A percentile compares a stretch with the other conserved stretches of the same genome.
Conservation (phyloP, 2,797 vertebrate genomes). For the Mycteria americana region DNA sequence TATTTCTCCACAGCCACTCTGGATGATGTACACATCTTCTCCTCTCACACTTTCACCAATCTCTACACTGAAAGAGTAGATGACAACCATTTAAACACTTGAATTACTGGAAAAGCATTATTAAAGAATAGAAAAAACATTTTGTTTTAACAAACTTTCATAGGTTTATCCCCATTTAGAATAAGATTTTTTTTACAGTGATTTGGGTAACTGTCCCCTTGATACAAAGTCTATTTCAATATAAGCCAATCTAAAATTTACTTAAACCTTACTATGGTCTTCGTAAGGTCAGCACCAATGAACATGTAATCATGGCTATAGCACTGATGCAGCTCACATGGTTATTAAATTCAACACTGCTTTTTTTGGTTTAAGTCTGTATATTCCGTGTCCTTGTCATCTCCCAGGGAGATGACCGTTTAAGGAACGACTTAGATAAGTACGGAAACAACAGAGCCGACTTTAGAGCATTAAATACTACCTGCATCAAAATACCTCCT, state of each 20-base stretch:
- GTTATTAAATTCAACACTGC: not conserved
- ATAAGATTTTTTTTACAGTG: accelerated
- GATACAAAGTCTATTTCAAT: not conserved
- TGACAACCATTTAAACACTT: not conserved
- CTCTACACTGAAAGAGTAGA: conserved; percentile 83
- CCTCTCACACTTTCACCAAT: conserved; percentile 95
- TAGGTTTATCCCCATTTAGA: not conserved
- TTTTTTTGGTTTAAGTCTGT: not conserved
- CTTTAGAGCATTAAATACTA: not conserved
- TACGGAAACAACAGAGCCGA: not conserved
- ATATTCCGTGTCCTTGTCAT: not conserved
- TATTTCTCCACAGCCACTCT: conserved; percentile 94
- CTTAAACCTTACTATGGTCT: not conserved
- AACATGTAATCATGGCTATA: not conserved
- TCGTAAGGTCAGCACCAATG: not conserved
- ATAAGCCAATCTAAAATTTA: not conserved
- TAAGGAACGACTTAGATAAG: not conserved
- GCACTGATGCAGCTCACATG: not conserved
- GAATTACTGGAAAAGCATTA: not conserved
- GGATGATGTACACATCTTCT: conserved; percentile 93
- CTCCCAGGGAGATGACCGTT: not conserved
- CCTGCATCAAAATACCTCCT: not conserved
- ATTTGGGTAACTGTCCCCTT: not conserved
- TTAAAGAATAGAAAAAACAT: not conserved
- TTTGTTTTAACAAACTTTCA: not conserved